These are phyloP conservation scores for Diceros bicornis DNA, from an alignment of 2,797 vertebrate genomes.

Conservation along the genomic window DNA sequence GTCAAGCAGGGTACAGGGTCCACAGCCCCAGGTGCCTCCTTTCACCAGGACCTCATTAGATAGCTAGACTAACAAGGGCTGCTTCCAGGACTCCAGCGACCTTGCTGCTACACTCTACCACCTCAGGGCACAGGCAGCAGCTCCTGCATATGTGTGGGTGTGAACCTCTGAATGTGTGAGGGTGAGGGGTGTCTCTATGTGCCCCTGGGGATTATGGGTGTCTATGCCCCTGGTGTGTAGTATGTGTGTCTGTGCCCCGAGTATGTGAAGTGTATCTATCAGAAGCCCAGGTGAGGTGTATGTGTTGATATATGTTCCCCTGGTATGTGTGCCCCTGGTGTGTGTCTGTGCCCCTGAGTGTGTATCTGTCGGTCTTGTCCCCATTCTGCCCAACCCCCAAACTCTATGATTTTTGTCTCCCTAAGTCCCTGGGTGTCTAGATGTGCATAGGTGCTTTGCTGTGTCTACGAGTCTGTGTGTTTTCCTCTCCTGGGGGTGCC, in stretches of 20 bases:
- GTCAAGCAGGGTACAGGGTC: background rate
- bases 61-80: constrained; percentile 74
- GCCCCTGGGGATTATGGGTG: background rate
- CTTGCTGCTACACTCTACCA: background rate
- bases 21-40: constrained; percentile 80
- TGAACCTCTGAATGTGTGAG: background rate
- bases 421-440: background rate
- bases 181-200: background rate
- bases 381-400: background rate
- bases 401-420: background rate
- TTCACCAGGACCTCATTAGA: constrained; percentile 82
- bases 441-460: background rate
- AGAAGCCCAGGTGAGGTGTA: background rate
- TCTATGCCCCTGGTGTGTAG: background rate
- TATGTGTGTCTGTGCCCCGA: background rate
- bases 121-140: background rate
- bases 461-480: background rate
- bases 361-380: background rate
- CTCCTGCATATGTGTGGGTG: background rate
- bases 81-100: background rate
- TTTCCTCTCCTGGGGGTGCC: constrained; percentile 13
- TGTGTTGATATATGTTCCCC: background rate
- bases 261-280: background rate
- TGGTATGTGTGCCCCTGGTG: background rate
- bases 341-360: background rate